Conservation (phyloP, 2,797 vertebrate species). For the Muscicapa comitata region DNA sequence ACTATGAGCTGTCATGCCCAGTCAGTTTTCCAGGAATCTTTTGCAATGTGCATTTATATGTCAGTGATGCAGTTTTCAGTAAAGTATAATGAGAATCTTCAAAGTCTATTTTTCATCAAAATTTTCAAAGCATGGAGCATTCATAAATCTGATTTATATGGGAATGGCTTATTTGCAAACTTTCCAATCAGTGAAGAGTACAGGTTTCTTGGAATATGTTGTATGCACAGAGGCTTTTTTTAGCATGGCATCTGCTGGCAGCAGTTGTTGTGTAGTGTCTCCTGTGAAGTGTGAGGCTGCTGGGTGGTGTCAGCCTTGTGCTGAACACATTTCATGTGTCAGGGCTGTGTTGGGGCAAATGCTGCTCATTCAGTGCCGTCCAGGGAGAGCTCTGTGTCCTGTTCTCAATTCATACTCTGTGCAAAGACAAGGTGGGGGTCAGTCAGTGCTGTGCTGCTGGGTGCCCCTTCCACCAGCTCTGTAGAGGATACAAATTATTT, state of each 20-base stretch:
- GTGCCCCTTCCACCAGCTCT: neutral
- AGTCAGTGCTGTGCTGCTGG: neutral
- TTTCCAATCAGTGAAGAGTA: neutral
- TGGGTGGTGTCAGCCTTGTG: neutral
- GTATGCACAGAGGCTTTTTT: neutral
- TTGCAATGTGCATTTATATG: neutral
- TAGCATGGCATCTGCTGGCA: neutral
- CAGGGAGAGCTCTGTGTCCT: neutral
- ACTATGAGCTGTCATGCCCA: neutral
- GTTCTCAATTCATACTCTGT: accelerated
- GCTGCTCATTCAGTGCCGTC: neutral
- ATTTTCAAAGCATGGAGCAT: neutral
- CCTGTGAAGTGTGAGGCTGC: neutral
- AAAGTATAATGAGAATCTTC: neutral
- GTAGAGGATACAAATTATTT: neutral
- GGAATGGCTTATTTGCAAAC: neutral
- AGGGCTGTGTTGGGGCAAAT: neutral
- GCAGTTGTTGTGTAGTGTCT: neutral
- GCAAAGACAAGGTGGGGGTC: neutral
- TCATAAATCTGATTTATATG: neutral
- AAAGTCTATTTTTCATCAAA: neutral
- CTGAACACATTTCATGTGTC: neutral
- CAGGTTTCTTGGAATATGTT: neutral
- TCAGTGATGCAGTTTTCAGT: neutral
- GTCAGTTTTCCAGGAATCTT: neutral